Percentiles rank a stretch among this genome's conserved stretches.
These are phyloP conservation scores for Clepsis dumicolana DNA, from an alignment of 2,888 invertebrate species.

Conservation along the genomic window DNA sequence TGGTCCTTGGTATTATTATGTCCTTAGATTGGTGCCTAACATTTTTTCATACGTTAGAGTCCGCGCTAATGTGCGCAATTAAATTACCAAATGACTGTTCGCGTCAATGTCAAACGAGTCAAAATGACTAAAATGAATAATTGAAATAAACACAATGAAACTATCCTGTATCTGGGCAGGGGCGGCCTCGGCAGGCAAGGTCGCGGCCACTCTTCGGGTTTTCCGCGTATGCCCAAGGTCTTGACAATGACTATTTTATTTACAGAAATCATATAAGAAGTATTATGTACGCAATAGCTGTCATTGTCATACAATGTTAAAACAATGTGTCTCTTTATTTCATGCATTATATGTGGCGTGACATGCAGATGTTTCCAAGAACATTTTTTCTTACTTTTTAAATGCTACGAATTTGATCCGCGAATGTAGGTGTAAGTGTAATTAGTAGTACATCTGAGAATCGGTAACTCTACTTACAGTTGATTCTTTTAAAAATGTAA, in stretches of 20 bases:
- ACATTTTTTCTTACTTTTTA: neutral
- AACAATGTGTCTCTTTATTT: conserved; percentile 25
- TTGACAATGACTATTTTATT: conserved; percentile 50
- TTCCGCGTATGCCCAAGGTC: conserved; percentile 76
- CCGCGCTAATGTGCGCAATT: conserved; percentile 31
- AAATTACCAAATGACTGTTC: conserved; percentile 54
- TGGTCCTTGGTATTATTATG: too few relatives aligned
- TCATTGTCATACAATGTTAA: conserved; percentile 24
- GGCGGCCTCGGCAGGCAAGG: conserved; percentile 70
- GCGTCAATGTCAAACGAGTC: conserved; percentile 45
- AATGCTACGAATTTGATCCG: neutral
- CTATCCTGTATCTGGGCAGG: conserved; percentile 56
- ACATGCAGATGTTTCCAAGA: conserved; percentile 36
- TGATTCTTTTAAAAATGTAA: too few relatives aligned
- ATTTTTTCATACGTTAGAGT: conserved; percentile 9
- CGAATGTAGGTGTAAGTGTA: too few relatives aligned
- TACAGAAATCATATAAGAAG: conserved; percentile 22
- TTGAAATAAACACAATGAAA: conserved; percentile 39
- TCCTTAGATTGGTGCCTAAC: neutral
- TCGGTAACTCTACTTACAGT: neutral
- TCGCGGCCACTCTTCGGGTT: conserved; percentile 67
- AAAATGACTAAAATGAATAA: conserved; percentile 45
- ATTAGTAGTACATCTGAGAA: neutral
- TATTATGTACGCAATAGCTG: conserved; percentile 12
- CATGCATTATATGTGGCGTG: conserved; percentile 32